Percentiles rank a stretch among this genome's conserved stretches.
Conservation (phyloP, 2,888 invertebrate genomes). For the Cephus pulcher region DNA sequence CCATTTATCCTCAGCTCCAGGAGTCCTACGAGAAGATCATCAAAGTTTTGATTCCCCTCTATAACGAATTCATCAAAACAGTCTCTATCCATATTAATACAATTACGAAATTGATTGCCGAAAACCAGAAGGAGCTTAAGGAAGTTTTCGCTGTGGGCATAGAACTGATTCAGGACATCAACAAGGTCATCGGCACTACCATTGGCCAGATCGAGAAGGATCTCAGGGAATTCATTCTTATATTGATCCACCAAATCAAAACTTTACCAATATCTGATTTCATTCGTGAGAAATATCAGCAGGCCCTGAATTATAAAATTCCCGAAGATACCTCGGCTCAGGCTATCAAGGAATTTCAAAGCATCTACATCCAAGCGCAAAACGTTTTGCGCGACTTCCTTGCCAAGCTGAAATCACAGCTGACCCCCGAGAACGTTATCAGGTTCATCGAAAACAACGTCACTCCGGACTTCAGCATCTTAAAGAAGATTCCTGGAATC, state of each 20-base stretch:
- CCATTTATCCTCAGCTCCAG: conserved; percentile 50
- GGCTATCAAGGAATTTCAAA: conserved; percentile 71
- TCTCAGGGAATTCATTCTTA: conserved; percentile 63
- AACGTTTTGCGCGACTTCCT: conserved; percentile 72
- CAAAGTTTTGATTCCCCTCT: too few species aligned
- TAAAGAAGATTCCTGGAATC: conserved; percentile 70
- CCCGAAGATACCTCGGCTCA: conserved; percentile 71
- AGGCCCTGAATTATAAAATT: conserved; percentile 44
- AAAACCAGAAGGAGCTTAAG: conserved; percentile 76
- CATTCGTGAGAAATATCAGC: conserved; percentile 64
- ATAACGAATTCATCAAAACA: too few species aligned
- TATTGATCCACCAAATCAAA: conserved; percentile 68
- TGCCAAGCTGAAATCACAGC: conserved; percentile 65
- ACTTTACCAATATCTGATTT: conserved; percentile 70
- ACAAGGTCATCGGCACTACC: conserved; percentile 55
- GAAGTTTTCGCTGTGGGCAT: conserved; percentile 69
- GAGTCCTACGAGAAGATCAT: conserved; percentile 60
- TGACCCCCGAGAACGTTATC: conserved; percentile 60
- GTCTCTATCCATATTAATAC: conserved; percentile 67
- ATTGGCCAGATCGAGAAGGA: conserved; percentile 56
- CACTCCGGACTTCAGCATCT: conserved; percentile 57
- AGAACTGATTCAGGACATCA: conserved; percentile 64
- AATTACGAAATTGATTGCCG: conserved; percentile 71
- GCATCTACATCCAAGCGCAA: conserved; percentile 71
- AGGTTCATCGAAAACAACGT: conserved; percentile 60